Conservation (phyloP, 2,113 vertebrate genomes). For the Petrocephalus microphthalmus region DNA sequence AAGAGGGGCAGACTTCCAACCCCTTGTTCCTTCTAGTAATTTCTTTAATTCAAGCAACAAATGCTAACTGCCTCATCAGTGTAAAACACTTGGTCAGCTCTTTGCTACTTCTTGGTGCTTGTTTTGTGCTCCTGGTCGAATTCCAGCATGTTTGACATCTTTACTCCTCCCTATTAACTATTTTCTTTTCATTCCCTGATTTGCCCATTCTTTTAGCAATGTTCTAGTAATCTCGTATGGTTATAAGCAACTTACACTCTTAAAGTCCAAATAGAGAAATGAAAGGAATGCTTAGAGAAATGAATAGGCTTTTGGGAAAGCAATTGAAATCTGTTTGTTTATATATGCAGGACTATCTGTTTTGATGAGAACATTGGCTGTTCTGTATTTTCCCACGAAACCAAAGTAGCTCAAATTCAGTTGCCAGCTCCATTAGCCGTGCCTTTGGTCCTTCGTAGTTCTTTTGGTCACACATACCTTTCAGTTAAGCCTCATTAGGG, state of each 20-base stretch:
- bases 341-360: not conserved
- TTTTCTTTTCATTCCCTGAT: not conserved
- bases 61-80: not conserved
- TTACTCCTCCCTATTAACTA: not conserved
- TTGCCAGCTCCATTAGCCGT: not conserved
- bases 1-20: constrained; percentile 16
- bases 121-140: not conserved
- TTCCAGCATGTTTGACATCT: not conserved
- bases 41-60: constrained; percentile 26
- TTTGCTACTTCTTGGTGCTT: not conserved
- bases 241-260: not conserved
- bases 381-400: not conserved
- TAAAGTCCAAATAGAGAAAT: not conserved
- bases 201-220: not conserved
- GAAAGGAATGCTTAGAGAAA: not conserved
- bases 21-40: constrained; percentile 3
- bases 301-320: not conserved
- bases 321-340: not conserved
- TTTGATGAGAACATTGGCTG: not conserved
- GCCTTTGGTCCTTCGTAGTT: not conserved
- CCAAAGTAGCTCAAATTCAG: not conserved
- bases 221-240: not conserved
- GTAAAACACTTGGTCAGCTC: constrained; percentile 12
- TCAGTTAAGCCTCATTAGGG: not conserved
- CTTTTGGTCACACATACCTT: not conserved